Evolutionary conservation across 1,140 invertebrate species (phyloP).

Genomic region (Pomacea maculata): DNA sequence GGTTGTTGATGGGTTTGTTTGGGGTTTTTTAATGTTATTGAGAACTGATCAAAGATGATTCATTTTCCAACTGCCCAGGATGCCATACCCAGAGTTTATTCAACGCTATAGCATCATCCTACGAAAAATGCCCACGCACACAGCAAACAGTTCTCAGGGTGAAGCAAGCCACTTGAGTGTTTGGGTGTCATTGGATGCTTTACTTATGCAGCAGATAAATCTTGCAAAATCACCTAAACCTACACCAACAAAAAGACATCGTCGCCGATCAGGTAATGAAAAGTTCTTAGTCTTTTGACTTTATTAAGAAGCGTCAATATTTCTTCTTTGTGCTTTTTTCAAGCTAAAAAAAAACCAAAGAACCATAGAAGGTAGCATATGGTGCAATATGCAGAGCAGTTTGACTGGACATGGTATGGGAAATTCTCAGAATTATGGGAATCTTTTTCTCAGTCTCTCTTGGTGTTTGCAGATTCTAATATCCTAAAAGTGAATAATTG

Average conservation of each 20-base stretch:
- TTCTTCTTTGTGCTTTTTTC: no score
- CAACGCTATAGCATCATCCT: constrained; percentile 88
- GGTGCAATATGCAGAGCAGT: background rate
- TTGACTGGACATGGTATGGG: background rate
- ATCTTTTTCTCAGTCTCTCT: background rate
- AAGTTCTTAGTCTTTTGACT: background rate
- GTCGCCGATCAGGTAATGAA: constrained; percentile 40
- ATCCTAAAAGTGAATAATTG: no score
- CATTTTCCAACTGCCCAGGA: constrained; percentile 27
- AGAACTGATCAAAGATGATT: background rate
- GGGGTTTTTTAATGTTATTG: background rate
- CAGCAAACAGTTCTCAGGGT: background rate
- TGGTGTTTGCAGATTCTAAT: no score
- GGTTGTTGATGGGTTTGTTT: background rate
- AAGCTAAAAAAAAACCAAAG: background rate
- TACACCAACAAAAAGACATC: constrained; percentile 37
- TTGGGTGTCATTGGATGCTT: constrained; percentile 28
- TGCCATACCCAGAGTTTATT: constrained; percentile 87
- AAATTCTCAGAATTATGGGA: background rate
- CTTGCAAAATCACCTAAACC: constrained; percentile 22
- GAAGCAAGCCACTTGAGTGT: constrained; percentile 6
- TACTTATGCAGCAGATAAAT: constrained; percentile 33
- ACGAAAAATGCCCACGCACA: constrained; percentile 42
- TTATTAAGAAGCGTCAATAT: background rate
- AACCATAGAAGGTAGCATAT: background rate